Evolutionary conservation across 2,888 invertebrate genomes (phyloP), one percentile per base, ranked within the genome.

Genomic region (Cephus pulcher): DNA sequence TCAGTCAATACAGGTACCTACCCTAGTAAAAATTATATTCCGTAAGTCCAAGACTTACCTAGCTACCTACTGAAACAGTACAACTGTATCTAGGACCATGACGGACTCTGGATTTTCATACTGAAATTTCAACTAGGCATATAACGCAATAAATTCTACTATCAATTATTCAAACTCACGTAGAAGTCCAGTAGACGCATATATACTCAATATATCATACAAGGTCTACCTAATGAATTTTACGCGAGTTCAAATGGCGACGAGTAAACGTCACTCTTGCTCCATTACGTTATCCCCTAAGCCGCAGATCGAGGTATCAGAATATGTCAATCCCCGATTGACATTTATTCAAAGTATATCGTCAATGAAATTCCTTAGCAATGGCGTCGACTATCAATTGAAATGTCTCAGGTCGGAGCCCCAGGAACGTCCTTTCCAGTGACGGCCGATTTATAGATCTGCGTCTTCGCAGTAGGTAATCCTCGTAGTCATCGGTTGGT

Each of bases 401-500:
- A 89, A 95, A 95, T 6, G 94, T 94, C 82, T 93, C 92, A 0
- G 94, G 92, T 83, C 93, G 94, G 75, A 95, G 92, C 90, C 95
- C 95, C 83, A 93, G 88, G 89, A 92, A 92, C 68, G 82, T 78
- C 30, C 82, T 79, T 71, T 79, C 75, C 37, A 79, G 81, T n/a
- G 84, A 81, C 74, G 90, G 85, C 79, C 85, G 85, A 92, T 88
- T 90, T 78, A 92, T 93, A 83, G 93, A 93, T 84, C 86, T 93
- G 87, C 12, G 95, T 83, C 96, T 93, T 85, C 95, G 95, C 78
- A 96, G 93, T 89, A 96, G 94, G 88, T 96, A 96, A 89, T 95
- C 95, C 79, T 95, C 95, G 88, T 96, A 95, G 86, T 95, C 94
- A 78, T 95, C 95, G n/a, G 95, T 93, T 80, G 96, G 93, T 75